Conservation (phyloP, 1,140 invertebrate genomes). For the Pseudomyrmex sp. region DNA sequence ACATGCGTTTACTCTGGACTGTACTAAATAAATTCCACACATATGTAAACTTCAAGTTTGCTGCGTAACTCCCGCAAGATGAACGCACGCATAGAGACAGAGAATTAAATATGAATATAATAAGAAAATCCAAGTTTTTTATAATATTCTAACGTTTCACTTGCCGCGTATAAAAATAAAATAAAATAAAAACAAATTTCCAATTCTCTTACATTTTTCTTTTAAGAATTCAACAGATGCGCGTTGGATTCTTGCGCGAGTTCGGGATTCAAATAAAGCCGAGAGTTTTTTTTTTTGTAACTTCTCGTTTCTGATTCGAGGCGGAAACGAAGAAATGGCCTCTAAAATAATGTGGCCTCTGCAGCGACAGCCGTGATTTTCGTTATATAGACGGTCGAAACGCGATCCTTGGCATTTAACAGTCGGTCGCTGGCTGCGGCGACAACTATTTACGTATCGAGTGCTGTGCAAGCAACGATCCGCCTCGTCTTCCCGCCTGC, state of each 20-base stretch:
- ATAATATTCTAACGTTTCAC: not conserved
- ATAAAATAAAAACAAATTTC: not conserved
- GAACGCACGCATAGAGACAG: not conserved
- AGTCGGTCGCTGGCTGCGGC: not conserved
- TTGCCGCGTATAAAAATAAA: slow-evolving; percentile 10
- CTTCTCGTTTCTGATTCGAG: not conserved
- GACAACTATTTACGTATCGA: slow-evolving; percentile 54
- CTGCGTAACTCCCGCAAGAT: not conserved
- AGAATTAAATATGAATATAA: not conserved
- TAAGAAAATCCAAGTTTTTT: not conserved
- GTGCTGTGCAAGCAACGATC: slow-evolving; percentile 45
- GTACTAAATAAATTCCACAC: not conserved
- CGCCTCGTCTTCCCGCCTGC: not conserved
- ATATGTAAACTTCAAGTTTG: slow-evolving; percentile 9
- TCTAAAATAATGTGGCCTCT: slow-evolving; percentile 29
- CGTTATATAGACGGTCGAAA: not conserved
- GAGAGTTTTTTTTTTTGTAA: slow-evolving; percentile 14
- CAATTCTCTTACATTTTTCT: not conserved
- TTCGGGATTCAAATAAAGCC: not conserved
- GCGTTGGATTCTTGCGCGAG: not conserved
- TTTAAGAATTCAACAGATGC: not conserved
- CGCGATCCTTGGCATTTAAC: slow-evolving; percentile 1
- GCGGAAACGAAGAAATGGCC: not conserved
- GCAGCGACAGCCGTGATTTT: slow-evolving; percentile 28
- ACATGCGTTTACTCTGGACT: not conserved